phyloP scores from a whole-genome alignment of 2,113 vertebrate species.

The Microtus richardsoni region DNA sequence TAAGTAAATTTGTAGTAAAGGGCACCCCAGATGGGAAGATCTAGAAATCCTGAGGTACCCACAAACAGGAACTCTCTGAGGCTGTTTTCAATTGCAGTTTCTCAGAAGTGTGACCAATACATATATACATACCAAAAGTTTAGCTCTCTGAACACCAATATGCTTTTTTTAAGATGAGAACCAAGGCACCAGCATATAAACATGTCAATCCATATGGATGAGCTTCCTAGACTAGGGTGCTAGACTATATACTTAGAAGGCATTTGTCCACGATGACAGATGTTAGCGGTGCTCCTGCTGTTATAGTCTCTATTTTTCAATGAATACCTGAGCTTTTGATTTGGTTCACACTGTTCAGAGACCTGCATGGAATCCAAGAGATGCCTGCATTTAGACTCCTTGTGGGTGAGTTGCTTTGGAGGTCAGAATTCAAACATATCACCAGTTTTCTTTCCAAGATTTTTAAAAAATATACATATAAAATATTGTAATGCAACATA shows the following conservation, averaged over 20 bases:
- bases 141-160: background rate
- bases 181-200: background rate
- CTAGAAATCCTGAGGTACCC: background rate
- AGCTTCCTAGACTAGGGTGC: background rate
- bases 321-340: background rate
- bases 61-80: background rate
- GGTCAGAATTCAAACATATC: background rate
- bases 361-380: background rate
- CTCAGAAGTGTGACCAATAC: background rate
- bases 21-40: background rate
- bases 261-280: background rate
- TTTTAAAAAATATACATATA: background rate
- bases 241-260: background rate
- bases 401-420: background rate
- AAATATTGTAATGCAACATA: background rate
- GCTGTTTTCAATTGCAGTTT: background rate
- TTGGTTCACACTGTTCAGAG: background rate
- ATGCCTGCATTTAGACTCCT: background rate
- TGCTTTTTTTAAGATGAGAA: slow-evolving; percentile 1
- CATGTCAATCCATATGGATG: background rate
- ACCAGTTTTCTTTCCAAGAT: background rate
- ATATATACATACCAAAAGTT: background rate
- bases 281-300: background rate
- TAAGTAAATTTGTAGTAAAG: background rate
- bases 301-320: background rate